Base-by-base conservation (phyloP, 2,113 vertebrate genomes). In the Zapornia atra region DNA sequence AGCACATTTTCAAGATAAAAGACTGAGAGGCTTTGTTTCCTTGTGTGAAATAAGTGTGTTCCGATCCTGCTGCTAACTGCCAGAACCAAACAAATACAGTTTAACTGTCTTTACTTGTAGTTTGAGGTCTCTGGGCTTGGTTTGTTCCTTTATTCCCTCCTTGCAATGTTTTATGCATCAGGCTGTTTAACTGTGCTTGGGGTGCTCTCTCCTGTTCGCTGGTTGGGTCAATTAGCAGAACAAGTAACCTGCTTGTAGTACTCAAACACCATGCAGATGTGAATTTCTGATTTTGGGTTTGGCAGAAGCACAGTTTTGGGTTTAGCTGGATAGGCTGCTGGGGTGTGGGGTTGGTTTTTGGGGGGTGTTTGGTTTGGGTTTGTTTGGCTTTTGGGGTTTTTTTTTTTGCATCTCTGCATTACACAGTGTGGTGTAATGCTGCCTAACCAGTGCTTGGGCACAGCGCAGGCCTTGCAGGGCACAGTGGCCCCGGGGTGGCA, bases 1-100 rank as follows among this genome's bases (percentile, higher is more conserved):
- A 87, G 81, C 65, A 57, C 46, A 11, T 59, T 92, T 90, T 70
- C 53, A 91, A 95, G 86, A 91, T 79, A 76, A 92, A 93, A 93
- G 50, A 51, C 36, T 44, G 8, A 61, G 38, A 46, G 46, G 18
- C 54, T 91, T 86, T 93, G 61, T 85, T 94, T 91, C n/a, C n/a
- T 65, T 5, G 9, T 76, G 77, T 69, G 77, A 86, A 93, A 25
- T 56, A 46, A 51, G 33, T 29, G 54, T 11, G 33, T 82, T 88
- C 2, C 4, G 78, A 75, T 51, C 53, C 90, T 81, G 65, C 33
- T 79, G 28, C 40, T 89, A 25, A 12, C n/a, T 82, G 80, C 73
- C 50, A 85, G 57, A 82, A 59, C 33, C 1, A 4, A 83, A 79
- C 70, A 57, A 69, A 19, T 31, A 69, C 1, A 1, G 11, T 79